Base-by-base conservation (phyloP, 2,113 vertebrate species). In the Bufo gargarizans region DNA sequence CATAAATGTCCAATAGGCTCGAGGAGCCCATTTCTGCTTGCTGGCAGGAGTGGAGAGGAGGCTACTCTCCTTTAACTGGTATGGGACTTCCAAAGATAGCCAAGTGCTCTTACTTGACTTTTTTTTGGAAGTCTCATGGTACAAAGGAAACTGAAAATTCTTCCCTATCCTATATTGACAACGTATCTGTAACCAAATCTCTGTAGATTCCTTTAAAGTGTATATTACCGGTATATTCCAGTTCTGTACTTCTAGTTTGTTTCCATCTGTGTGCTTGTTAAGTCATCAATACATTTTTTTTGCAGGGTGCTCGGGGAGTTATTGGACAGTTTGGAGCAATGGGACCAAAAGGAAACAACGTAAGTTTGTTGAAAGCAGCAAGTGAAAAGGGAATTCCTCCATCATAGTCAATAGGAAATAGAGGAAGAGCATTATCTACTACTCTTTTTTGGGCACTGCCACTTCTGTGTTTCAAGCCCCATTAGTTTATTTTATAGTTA, bases 281-380 rank as follows among this genome's bases (percentile, higher is more conserved):
- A 22, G 33, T 84, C 59, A 77, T 6, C 33, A 19, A 84, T 80
- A 3, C 13, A 87, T 92, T 77, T 92, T 20, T 90, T 90, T 92
- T 91, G 49, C 91, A 98, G 97, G 97, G 98, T 53, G 93, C 93
- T 84, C 94, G 92, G 89, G 98, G 98, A 20, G 93, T 96, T 87
- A 93, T 90, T 85, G 98, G 98, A 19, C 95, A 95, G 71, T 97
- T 99, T 90, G 98, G 98, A 77, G 94, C 91, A 2, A 90, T 96
- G 1, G 98, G 98, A 67, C 97, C 97, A 58, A 99, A 99, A 86
- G 98, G 98, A 89, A 95, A 94, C 87, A 96, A 97, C 0, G 98
- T 99, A 91, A 96, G 97, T 96, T 33, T 88, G 1, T 77, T 45
- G 6, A 16, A 47, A 45, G 45, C 3, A 47, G n/a, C 33, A 7